Base-by-base conservation (phyloP, 2,888 invertebrate species). In the Lepas anatifera region DNA sequence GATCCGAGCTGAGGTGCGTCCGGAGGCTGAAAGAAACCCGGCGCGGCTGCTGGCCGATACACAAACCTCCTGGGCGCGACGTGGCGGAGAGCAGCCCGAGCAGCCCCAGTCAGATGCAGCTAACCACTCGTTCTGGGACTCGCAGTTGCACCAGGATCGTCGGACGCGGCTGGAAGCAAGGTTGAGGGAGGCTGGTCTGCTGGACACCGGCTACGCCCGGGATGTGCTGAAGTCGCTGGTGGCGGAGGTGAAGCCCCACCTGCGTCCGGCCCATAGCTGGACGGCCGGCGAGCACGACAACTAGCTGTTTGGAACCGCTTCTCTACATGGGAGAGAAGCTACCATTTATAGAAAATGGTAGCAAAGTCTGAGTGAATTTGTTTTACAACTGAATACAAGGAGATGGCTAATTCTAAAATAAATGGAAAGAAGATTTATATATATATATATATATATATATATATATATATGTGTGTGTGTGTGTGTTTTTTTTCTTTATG, bases 101-200 rank as follows among this genome's bases (percentile, higher is more conserved):
- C 25, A 18, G 50, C 32, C 58, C 22, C 32, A 29, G 58, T 22
- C 58, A 22, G 22, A 29, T 7, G 58, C 58, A 18, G 58, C 58
- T 35, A 58, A 58, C n/a, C 75, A 76, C 48, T 74, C 73, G 32
- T 76, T 75, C 69, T 74, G 75, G 1, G 71, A 74, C 22, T 75
- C 74, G 35, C 72, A 70, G 3, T 68, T 76, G 35, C 71, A 71
- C 72, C 69, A 70, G 39, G 76, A 76, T 50, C 69, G 74, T n/a
- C 64, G 76, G 27, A 70, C 74, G 43, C 69, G 74, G 13, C 39
- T 76, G 46, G 75, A 76, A 64, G 46, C 71, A 0, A 74, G 75
- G 37, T 66, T 76, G 68, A 71, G 75, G 46, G 76, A 75, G 32
- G 75, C 74, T 4, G 76, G 76, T 13, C 72, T 76, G 1, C 72